phyloP scores from a whole-genome alignment of 2,888 invertebrate species.

The Tenthredo scrophulariae region DNA sequence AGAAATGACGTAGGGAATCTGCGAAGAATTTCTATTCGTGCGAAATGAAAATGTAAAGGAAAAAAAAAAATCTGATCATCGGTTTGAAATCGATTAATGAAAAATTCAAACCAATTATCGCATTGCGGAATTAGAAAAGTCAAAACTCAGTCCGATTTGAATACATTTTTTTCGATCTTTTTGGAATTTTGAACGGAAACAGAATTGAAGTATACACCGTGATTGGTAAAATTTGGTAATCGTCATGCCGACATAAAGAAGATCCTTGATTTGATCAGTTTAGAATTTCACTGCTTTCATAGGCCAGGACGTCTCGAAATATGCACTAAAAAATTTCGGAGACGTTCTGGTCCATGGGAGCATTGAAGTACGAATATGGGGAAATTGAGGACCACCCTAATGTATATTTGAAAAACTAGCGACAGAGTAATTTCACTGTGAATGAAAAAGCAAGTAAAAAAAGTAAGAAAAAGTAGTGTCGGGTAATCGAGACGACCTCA shows the following conservation, averaged over 20 bases:
- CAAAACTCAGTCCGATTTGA: background rate
- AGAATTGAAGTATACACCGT: background rate
- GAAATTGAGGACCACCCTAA: too few relatives aligned
- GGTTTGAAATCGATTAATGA: too few relatives aligned
- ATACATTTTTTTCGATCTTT: background rate
- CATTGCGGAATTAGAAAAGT: too few relatives aligned
- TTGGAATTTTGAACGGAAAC: background rate
- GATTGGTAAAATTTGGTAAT: background rate
- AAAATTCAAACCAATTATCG: too few relatives aligned
- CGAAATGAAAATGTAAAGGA: background rate
- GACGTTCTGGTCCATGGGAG: too few relatives aligned
- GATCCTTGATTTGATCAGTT: too few relatives aligned
- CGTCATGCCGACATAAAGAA: too few relatives aligned
- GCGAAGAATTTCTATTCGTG: background rate
- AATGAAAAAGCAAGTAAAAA: background rate
- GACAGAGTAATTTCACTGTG: background rate
- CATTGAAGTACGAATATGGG: too few relatives aligned
- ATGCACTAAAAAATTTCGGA: too few relatives aligned
- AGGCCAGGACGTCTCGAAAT: too few relatives aligned
- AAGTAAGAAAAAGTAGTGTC: background rate
- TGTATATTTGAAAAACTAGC: background rate
- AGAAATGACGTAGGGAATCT: background rate
- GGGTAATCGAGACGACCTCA: conserved; percentile 26
- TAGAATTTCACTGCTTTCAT: too few relatives aligned
- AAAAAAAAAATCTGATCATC: background rate